Conservation (phyloP, 2,797 vertebrate genomes). For the Clarias platycephalus region DNA sequence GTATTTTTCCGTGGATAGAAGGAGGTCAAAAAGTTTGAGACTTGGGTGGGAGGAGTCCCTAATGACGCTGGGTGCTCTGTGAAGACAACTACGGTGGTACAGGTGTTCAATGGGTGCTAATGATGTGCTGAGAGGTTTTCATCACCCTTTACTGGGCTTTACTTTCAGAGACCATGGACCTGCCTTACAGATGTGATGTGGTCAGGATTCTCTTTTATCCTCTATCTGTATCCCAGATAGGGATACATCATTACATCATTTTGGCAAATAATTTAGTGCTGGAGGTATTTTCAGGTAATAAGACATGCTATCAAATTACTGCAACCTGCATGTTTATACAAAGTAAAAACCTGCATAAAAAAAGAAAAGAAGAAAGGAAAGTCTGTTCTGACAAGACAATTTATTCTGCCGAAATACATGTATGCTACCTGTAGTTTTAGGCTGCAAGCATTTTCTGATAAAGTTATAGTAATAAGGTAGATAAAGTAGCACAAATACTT, state of each 20-base stretch:
- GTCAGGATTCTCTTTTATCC: too few relatives aligned
- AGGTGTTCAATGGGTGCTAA: neutral
- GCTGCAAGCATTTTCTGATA: neutral
- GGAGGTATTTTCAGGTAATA: neutral
- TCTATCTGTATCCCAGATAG: too few relatives aligned
- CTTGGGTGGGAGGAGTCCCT: neutral
- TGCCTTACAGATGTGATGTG: too few relatives aligned
- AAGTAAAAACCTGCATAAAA: too few relatives aligned
- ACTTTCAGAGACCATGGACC: too few relatives aligned
- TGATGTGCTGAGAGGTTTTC: too few relatives aligned
- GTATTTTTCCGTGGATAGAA: neutral
- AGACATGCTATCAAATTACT: neutral
- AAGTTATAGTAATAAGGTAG: neutral
- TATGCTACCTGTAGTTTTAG: neutral
- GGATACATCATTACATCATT: too few relatives aligned
- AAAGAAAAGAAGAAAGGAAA: too few relatives aligned
- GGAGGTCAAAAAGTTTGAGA: neutral
- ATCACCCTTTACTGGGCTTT: too few relatives aligned
- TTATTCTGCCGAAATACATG: neutral
- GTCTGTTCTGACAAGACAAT: neutral
- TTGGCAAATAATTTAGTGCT: neutral
- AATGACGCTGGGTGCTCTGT: neutral
- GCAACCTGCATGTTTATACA: neutral
- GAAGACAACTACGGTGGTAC: neutral
- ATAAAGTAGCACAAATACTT: neutral